Evolutionary conservation across 2,113 vertebrate species (phyloP).

Genomic region (Theristicus caerulescens): DNA sequence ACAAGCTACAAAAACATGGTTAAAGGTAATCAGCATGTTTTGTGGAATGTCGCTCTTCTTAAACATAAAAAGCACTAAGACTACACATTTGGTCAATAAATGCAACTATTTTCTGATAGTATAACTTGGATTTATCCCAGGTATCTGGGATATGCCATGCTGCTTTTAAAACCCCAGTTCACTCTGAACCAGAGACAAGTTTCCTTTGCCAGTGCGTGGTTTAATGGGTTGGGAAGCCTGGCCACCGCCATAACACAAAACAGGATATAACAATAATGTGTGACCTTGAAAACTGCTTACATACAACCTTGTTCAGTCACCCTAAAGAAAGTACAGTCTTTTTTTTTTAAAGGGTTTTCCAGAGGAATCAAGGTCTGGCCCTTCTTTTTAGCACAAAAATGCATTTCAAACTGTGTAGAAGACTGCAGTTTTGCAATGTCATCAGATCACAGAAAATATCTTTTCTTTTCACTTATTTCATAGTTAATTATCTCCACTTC

Average conservation of each 20-base stretch:
- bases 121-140: neutral
- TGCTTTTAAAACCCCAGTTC: neutral
- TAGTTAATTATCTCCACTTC: neutral
- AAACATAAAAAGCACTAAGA: neutral
- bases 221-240: neutral
- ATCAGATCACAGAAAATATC: neutral
- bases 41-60: fast-evolving
- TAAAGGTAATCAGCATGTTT: neutral
- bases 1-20: neutral
- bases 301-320: neutral
- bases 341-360: neutral
- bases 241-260: neutral
- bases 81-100: neutral
- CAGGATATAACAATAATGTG: neutral
- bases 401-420: neutral
- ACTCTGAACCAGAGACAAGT: neutral
- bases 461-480: neutral
- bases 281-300: neutral
- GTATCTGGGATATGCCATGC: neutral
- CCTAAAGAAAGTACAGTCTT: neutral
- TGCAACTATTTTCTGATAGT: neutral
- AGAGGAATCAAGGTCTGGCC: neutral
- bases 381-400: neutral
- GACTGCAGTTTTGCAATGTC: neutral
- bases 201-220: neutral